Evolutionary conservation across 1,140 invertebrate genomes (phyloP), one percentile per base, ranked within the genome.

Genomic region (Hyphantria cunea): DNA sequence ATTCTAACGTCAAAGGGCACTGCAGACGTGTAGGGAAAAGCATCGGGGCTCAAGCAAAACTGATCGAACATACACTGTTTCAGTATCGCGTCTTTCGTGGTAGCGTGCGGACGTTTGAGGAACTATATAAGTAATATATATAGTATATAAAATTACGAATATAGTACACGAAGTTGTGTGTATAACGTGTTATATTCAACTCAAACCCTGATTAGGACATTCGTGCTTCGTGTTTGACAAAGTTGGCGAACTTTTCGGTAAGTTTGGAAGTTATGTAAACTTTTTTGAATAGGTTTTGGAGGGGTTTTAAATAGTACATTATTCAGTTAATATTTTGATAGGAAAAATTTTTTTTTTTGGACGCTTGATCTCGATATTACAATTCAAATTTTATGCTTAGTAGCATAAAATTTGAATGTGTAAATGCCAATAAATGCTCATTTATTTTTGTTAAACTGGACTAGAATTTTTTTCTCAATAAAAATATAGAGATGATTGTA

Each of bases 21-120:
- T 56, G 53, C 42, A 56, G 53, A 47, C 12, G 33, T 47, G 13
- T 13, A 37, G 15, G 10, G 31, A 44, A 31, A 15, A 34, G 14
- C 9, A 11, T 47, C 10, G 13, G 32, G 13, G 53, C 4, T 34
- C 44, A 0, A 34, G 9, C 31, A 14, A 34, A 56, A 56, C 17
- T 56, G 53, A 42, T 45, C 31, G 12, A 2, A n/a, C 11, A 6
- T 13, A n/a, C 42, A 10, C 7, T 25, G 9, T 31, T 47, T 34
- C 53, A 56, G 53, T 56, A 14, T 14, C 14, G 53, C 53, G 53
- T 10, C 41, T 10, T 13, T 3, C 42, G 41, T 34, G 42, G 42
- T 14, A 13, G 12, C 31, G 31, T 15, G 13, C 53, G 53, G 41
- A 47, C 53, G 53, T 34, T 11, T 14, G 31, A 0, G 39, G 17